Evolutionary conservation across 2,888 invertebrate genomes (phyloP).

Genomic region (Rutpela maculata): DNA sequence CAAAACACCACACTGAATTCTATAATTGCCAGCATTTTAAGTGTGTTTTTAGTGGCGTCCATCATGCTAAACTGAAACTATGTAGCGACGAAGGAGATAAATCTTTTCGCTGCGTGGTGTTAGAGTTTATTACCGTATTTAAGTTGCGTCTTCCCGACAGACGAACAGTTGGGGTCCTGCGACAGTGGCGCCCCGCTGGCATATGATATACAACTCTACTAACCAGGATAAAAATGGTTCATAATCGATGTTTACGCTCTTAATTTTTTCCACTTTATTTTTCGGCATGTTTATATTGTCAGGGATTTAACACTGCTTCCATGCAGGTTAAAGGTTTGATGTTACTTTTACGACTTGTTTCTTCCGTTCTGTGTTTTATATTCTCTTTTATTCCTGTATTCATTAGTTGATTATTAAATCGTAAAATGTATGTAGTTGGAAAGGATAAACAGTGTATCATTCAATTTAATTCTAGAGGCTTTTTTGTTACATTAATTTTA

Average conservation of each 20-base stretch:
- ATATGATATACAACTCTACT: constrained; percentile 51
- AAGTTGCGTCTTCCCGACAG: constrained; percentile 59
- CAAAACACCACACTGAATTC: constrained; percentile 51
- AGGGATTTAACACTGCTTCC: constrained; percentile 37
- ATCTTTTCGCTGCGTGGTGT: constrained; percentile 61
- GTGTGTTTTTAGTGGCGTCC: constrained; percentile 52
- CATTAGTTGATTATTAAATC: background rate
- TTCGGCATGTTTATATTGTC: constrained; percentile 37
- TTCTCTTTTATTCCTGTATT: background rate
- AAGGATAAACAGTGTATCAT: no score
- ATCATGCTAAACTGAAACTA: constrained; percentile 43
- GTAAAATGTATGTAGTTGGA: background rate
- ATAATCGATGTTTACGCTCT: constrained; percentile 50
- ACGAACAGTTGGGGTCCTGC: constrained; percentile 59
- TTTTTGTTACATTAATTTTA: no score
- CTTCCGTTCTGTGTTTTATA: background rate
- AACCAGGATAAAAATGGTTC: constrained; percentile 48
- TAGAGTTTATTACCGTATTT: constrained; percentile 66
- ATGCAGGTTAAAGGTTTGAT: constrained; percentile 7
- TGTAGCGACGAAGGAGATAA: constrained; percentile 56
- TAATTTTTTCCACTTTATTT: constrained; percentile 42
- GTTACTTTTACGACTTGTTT: constrained; percentile 10
- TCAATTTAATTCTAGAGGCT: no score
- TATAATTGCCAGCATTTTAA: constrained; percentile 63
- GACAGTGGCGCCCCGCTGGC: constrained; percentile 60